Conservation (phyloP, 2,113 vertebrate species). For the Spermophilus dauricus region DNA sequence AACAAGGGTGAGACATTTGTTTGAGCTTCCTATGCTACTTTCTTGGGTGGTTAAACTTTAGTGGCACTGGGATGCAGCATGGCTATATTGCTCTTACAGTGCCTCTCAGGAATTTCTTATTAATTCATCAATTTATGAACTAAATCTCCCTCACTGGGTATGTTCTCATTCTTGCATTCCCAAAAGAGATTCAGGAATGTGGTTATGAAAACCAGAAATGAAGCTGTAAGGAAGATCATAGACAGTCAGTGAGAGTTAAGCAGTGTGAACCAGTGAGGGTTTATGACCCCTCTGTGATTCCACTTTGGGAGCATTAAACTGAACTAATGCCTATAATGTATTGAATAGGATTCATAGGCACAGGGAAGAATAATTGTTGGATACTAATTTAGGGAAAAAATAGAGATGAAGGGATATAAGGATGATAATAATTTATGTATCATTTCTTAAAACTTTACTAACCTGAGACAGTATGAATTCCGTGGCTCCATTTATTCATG, state of each 20-base stretch:
- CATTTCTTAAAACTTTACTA: not conserved
- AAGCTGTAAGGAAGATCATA: not conserved
- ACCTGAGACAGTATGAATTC: not conserved
- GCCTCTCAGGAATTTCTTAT: not conserved
- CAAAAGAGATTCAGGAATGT: not conserved
- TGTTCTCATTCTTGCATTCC: not conserved
- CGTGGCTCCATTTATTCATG: not conserved
- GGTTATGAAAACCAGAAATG: not conserved
- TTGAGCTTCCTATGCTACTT: not conserved
- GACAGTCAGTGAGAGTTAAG: not conserved
- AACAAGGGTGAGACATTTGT: not conserved
- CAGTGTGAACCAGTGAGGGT: fast-evolving
- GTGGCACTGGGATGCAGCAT: not conserved
- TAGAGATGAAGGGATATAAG: not conserved
- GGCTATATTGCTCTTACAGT: not conserved
- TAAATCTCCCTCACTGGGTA: not conserved
- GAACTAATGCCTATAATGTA: not conserved
- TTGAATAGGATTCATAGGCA: not conserved
- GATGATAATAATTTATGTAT: not conserved
- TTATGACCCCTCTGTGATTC: not conserved
- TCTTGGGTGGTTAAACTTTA: not conserved
- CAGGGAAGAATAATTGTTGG: not conserved
- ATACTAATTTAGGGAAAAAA: not conserved
- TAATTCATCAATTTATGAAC: not conserved
- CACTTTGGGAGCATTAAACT: not conserved